These are phyloP conservation scores for Hirtodrosophila trivittata DNA, from an alignment of 2,888 invertebrate genomes.

Conservation along the genomic window DNA sequence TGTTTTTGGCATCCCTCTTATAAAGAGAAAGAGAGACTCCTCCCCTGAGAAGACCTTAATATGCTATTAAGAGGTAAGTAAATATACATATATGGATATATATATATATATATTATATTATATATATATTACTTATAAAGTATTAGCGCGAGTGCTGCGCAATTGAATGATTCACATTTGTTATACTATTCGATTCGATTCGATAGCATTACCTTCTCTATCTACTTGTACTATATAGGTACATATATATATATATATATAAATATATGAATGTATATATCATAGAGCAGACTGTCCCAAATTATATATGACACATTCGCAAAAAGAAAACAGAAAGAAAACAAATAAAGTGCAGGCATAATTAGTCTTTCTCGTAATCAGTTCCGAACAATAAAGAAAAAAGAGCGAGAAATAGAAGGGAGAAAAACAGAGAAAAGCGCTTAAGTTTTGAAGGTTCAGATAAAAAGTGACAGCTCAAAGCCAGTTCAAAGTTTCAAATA, in stretches of 20 bases:
- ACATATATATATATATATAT: conserved; percentile 1
- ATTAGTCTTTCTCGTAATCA: conserved; percentile 1
- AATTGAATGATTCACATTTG: conserved; percentile 3
- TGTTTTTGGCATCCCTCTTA: conserved; percentile 16
- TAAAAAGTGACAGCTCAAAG: neutral
- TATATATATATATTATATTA: too few species aligned
- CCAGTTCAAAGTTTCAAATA: too few species aligned
- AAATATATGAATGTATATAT: neutral
- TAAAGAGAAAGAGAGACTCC: neutral
- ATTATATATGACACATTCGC: conserved; percentile 8
- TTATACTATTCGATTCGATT: neutral
- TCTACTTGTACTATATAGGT: neutral
- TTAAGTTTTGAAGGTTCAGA: conserved; percentile 1
- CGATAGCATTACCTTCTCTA: neutral
- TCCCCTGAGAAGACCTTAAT: conserved; percentile 6
- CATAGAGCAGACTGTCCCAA: conserved; percentile 3
- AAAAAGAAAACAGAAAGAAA: neutral
- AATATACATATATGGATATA: neutral
- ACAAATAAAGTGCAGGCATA: neutral
- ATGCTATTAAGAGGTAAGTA: conserved; percentile 2
- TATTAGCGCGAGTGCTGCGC: conserved; percentile 2
- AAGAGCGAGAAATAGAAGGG: neutral
- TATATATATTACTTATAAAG: too few species aligned
- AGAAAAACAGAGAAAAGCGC: neutral
- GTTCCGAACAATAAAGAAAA: neutral